Base-by-base conservation (phyloP, 2,797 vertebrate species). In the Leontocebus nigricollis region DNA sequence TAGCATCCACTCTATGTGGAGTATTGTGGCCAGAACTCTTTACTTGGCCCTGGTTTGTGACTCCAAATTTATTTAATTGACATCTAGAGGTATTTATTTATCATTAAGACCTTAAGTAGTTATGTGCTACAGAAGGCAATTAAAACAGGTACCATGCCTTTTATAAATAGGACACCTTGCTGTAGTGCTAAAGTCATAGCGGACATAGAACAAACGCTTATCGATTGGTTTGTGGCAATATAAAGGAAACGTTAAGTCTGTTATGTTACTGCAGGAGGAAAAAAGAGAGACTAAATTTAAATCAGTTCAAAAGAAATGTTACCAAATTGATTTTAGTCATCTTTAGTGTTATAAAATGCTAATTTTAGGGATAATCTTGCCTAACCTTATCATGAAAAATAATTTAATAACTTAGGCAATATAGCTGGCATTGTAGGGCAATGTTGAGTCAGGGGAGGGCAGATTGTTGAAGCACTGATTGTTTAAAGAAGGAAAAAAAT, bases 31-130 rank as follows among this genome's bases (percentile, higher is more conserved):
- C 27, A 95, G 61, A 59, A 44, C 26, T 86, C 24, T 92, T 85
- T 90, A 75, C 92, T 81, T 96, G 82, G 27, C 13, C 26, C 50
- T 88, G 50, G 33, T 97, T 90, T 97, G 67, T 96, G 81, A 81
- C 36, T 48, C 92, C 44, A n/a, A 90, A 72, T 90, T 92, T 90
- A 92, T 90, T 90, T 95, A 88, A 90, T 59, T 95, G 77, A 85
- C 33, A 87, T 89, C 33, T 83, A 94, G 39, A 77, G 80, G 5
- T 52, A 86, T 95, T 96, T 94, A 94, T 95, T 95, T 85, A 76
- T 59, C 24, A 61, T 30, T 88, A 33, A 88, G 39, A 61, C 55
- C 24, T 90, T 89, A 75, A 19, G 27, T 93, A 36, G 39, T 52
- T 83, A 52, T 73, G 33, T 95, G 64, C 70, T 95, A 55, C 41